phyloP scores from a whole-genome alignment of 2,888 invertebrate species.

The Mantis religiosa region DNA sequence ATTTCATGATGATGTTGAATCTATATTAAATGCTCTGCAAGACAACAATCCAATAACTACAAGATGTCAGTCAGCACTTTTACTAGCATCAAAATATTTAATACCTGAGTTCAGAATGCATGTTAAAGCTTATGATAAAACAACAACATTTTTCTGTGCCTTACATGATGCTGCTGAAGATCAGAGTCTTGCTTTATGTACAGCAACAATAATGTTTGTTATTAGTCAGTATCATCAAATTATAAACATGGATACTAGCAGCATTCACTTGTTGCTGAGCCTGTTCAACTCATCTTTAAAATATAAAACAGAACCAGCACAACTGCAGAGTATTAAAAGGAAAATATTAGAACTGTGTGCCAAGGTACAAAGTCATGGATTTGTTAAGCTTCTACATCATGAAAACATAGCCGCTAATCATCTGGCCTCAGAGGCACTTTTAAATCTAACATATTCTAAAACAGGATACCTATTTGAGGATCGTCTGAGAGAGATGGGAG shows the following conservation, averaged over 20 bases:
- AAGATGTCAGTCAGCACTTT: conserved; percentile 78
- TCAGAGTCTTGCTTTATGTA: conserved; percentile 83
- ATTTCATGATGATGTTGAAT: conserved; percentile 96
- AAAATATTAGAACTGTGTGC: conserved; percentile 84
- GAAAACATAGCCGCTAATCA: conserved; percentile 75
- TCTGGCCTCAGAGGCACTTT: neutral
- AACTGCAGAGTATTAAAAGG: conserved; percentile 78
- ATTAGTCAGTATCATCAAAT: conserved; percentile 92
- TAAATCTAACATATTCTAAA: neutral
- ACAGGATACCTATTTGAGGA: neutral
- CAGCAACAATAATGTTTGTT: conserved; percentile 95
- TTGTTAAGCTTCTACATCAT: conserved; percentile 84
- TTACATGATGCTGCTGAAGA: conserved; percentile 88
- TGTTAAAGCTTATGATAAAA: conserved; percentile 90
- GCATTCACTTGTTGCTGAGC: neutral
- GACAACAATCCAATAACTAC: conserved; percentile 87
- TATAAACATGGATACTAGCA: conserved; percentile 61
- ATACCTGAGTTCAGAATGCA: conserved; percentile 95
- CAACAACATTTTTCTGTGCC: conserved; percentile 91
- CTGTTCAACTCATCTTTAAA: neutral
- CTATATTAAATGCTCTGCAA: conserved; percentile 87
- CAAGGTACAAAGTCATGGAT: conserved; percentile 88
- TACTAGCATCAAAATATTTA: conserved; percentile 90
- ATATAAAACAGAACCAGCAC: neutral
- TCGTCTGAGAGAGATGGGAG: neutral